Percentiles rank a stretch among this genome's conserved stretches.
Conservation (phyloP, 2,113 vertebrate species). For the Motacilla tschutschensis region DNA sequence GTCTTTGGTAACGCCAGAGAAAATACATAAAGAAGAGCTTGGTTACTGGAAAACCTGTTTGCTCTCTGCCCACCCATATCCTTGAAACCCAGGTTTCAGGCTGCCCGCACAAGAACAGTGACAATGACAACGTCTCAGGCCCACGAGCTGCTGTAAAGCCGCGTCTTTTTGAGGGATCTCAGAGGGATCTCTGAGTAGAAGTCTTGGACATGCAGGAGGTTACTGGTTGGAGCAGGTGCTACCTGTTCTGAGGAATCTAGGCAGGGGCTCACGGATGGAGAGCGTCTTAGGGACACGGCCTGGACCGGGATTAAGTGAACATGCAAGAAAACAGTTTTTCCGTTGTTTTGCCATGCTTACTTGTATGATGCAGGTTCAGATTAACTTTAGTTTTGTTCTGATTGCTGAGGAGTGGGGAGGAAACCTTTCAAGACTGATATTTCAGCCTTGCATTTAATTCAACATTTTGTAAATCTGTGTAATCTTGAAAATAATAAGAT, state of each 20-base stretch:
- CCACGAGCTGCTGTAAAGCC: no score
- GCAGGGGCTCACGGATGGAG: background rate
- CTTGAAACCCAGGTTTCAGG: background rate
- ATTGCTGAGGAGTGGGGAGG: background rate
- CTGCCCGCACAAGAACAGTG: background rate
- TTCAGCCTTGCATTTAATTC: background rate
- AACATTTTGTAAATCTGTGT: background rate
- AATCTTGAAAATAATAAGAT: background rate
- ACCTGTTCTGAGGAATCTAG: accelerated
- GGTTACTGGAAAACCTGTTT: background rate
- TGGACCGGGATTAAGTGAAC: accelerated
- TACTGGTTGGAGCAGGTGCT: background rate
- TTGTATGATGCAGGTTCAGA: background rate
- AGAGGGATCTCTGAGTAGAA: no score
- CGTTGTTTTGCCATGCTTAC: background rate
- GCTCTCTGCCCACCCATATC: no score
- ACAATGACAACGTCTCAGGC: background rate
- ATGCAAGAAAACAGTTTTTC: background rate
- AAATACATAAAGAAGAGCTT: no score
- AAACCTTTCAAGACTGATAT: background rate
- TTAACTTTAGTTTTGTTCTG: background rate
- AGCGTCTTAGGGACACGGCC: accelerated
- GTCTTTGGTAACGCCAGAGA: background rate
- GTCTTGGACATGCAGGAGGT: background rate
- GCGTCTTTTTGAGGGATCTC: background rate